Evolutionary conservation across 2,888 invertebrate species (phyloP).

Genomic region (Strigamia transsilvanica): DNA sequence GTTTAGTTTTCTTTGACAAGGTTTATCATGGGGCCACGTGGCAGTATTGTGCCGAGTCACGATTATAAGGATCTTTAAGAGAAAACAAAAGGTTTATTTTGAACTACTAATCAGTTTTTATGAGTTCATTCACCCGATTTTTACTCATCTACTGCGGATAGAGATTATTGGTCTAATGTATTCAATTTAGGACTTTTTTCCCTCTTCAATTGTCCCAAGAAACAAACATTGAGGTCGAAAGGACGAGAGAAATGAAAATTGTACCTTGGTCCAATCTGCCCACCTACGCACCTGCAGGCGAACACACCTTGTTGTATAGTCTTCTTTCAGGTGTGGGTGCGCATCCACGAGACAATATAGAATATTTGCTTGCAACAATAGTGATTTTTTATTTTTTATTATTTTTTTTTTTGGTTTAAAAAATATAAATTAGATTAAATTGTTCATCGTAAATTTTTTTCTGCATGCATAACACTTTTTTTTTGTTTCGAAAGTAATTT

Average conservation of each 20-base stretch:
- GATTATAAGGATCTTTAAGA: not conserved
- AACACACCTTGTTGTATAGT: slow-evolving; percentile 38
- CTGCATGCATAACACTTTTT: not conserved
- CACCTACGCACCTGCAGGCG: slow-evolving; percentile 31
- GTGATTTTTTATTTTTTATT: not conserved
- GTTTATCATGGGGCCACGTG: slow-evolving; percentile 10
- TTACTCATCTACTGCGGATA: not conserved
- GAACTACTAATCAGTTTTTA: not conserved
- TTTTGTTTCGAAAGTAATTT: not conserved
- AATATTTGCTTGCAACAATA: not conserved
- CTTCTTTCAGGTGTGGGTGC: slow-evolving; percentile 37
- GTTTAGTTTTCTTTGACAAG: not conserved
- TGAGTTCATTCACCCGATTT: slow-evolving; percentile 33
- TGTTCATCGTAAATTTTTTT: not conserved
- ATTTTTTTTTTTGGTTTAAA: not conserved
- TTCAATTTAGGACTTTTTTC: slow-evolving; percentile 29
- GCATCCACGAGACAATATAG: slow-evolving; percentile 25
- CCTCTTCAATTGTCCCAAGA: slow-evolving; percentile 31
- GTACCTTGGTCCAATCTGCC: slow-evolving; percentile 36
- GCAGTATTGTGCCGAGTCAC: slow-evolving; percentile 27
- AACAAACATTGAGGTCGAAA: slow-evolving; percentile 43
- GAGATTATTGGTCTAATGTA: slow-evolving; percentile 12
- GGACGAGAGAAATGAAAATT: slow-evolving; percentile 32
- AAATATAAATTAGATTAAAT: not conserved
- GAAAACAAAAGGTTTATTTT: slow-evolving; percentile 12